Evolutionary conservation across 2,888 invertebrate genomes (phyloP).

Genomic region (Drosophila yooni): DNA sequence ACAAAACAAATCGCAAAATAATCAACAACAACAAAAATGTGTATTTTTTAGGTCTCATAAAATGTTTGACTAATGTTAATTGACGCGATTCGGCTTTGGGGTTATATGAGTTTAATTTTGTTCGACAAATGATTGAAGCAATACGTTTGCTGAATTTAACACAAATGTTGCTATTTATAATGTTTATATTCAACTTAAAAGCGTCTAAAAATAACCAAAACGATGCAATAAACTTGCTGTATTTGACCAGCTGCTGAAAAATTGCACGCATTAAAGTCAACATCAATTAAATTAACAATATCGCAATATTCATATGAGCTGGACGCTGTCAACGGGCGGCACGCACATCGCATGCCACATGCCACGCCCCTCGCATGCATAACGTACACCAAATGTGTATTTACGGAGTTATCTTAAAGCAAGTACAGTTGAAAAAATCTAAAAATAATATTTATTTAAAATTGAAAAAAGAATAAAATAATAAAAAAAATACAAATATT

Average conservation of each 20-base stretch:
- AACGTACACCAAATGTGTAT: conserved; percentile 14
- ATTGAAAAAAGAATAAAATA: not conserved
- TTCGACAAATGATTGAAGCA: conserved; percentile 6
- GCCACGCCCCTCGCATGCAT: conserved; percentile 40
- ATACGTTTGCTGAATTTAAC: conserved; percentile 21
- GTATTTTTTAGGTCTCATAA: conserved; percentile 16
- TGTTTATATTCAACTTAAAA: conserved; percentile 33
- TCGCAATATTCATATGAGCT: conserved; percentile 43
- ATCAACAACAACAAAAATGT: not conserved
- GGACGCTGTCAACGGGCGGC: conserved; percentile 27
- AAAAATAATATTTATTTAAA: not conserved
- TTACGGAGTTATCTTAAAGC: not conserved
- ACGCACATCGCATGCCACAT: conserved; percentile 34
- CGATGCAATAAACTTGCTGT: conserved; percentile 57
- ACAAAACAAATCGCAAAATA: conserved; percentile 57
- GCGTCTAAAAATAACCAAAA: conserved; percentile 58
- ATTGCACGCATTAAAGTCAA: conserved; percentile 59
- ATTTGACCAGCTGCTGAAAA: conserved; percentile 65
- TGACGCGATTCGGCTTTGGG: conserved; percentile 32
- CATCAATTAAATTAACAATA: conserved; percentile 75
- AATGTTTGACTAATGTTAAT: conserved; percentile 48
- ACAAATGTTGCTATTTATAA: conserved; percentile 45
- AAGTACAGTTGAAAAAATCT: not conserved
- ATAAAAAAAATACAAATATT: not conserved
- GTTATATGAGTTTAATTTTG: conserved; percentile 40